Evolutionary conservation across 2,113 vertebrate species (phyloP).

Genomic region (Lipotes vexillifer): DNA sequence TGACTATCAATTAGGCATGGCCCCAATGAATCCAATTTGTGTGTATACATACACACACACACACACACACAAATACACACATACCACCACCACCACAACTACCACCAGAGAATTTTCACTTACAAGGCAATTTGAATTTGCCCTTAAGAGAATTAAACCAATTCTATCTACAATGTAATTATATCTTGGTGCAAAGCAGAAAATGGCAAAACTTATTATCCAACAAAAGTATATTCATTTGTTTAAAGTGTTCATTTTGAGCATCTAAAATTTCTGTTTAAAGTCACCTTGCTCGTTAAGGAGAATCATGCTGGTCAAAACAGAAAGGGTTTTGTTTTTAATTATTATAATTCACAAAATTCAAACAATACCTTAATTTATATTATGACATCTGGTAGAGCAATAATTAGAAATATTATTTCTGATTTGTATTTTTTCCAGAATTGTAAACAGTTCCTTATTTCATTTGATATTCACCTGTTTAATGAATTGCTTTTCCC

Average conservation of each 20-base stretch:
- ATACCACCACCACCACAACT: neutral
- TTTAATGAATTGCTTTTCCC: constrained; percentile 25
- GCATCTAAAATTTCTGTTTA: neutral
- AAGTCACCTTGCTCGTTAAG: constrained; percentile 15
- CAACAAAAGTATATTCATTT: neutral
- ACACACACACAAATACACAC: neutral
- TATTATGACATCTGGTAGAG: neutral
- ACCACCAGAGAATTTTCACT: neutral
- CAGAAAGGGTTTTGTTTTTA: neutral
- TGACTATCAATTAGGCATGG: neutral
- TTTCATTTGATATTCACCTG: neutral
- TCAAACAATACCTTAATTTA: constrained; percentile 3
- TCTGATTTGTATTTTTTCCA: neutral
- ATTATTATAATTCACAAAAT: neutral
- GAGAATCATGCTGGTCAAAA: neutral
- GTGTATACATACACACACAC: too few relatives aligned
- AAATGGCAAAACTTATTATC: neutral
- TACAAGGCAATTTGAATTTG: neutral
- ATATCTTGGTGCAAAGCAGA: neutral
- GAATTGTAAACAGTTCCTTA: neutral
- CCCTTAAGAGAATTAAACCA: constrained; percentile 12
- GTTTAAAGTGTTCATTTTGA: neutral
- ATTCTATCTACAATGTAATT: neutral
- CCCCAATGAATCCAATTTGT: too few relatives aligned
- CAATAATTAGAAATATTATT: neutral